These are phyloP conservation scores for Hemistola chrysoprasaria DNA, from an alignment of 2,888 invertebrate genomes.

Conservation along the genomic window DNA sequence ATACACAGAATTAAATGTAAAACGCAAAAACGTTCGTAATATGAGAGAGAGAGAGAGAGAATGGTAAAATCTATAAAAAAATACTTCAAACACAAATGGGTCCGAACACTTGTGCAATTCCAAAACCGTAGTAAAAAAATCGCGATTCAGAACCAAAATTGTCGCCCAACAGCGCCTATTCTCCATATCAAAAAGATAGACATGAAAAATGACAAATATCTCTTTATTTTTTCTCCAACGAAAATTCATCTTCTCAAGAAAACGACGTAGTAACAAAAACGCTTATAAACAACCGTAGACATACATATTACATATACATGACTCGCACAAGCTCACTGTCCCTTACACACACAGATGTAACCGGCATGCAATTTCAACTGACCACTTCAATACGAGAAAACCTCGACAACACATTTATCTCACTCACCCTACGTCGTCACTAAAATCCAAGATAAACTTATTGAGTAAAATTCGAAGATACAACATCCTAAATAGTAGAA, in stretches of 20 bases:
- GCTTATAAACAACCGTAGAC: constrained; percentile 65
- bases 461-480: constrained; percentile 1
- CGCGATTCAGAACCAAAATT: constrained; percentile 22
- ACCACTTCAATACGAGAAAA: constrained; percentile 1
- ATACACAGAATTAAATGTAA: constrained; percentile 35
- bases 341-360: constrained; percentile 6
- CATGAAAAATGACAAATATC: constrained; percentile 48
- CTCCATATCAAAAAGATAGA: constrained; percentile 32
- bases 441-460: constrained; percentile 7
- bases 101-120: constrained; percentile 47
- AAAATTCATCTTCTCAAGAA: constrained; percentile 56
- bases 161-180: constrained; percentile 17
- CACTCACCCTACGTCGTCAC: constrained; percentile 9
- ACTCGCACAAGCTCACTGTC: constrained; percentile 7
- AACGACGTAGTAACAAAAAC: constrained; percentile 63
- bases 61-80: constrained; percentile 57
- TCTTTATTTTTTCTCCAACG: constrained; percentile 46
- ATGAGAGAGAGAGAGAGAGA: constrained; percentile 6
- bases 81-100: constrained; percentile 52
- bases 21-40: constrained; percentile 24
- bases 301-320: constrained; percentile 37
- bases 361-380: constrained; percentile 3
- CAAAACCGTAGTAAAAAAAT: constrained; percentile 40
- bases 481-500: neutral
- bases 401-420: constrained; percentile 5